A percentile compares a stretch with the other conserved stretches of the same genome.
These are phyloP conservation scores for Pristionchus arcanus DNA, from an alignment of 2,888 invertebrate genomes.

Conservation along the genomic window DNA sequence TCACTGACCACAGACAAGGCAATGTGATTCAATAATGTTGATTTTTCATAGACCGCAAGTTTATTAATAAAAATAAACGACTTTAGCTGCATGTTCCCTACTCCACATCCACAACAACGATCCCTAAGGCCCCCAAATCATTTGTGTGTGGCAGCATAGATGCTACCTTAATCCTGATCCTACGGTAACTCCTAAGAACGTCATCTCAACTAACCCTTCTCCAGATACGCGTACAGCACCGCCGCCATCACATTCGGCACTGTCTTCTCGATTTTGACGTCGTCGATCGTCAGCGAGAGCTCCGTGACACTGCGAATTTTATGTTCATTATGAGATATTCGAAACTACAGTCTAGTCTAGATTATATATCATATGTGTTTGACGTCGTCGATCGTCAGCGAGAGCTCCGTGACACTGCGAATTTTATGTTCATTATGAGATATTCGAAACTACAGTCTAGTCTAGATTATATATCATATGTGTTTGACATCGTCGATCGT, in stretches of 20 bases:
- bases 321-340: neutral
- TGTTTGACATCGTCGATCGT: constrained; percentile 64
- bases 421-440: too few relatives aligned
- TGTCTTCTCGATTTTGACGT: constrained; percentile 63
- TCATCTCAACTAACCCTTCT: constrained; percentile 47
- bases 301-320: constrained; percentile 60
- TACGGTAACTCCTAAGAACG: neutral
- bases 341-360: neutral
- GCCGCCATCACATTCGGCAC: constrained; percentile 68
- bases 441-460: too few relatives aligned
- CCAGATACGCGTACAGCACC: constrained; percentile 69
- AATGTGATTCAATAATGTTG: neutral
- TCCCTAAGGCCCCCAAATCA: too few relatives aligned
- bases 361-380: too few relatives aligned
- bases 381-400: constrained; percentile 67
- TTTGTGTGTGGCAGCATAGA: too few relatives aligned
- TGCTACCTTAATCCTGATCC: neutral
- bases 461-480: too few relatives aligned
- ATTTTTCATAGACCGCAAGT: too few relatives aligned
- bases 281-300: constrained; percentile 67
- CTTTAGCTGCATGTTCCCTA: too few relatives aligned
- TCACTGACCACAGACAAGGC: neutral
- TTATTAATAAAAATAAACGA: neutral
- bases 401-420: constrained; percentile 59
- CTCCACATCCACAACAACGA: too few relatives aligned